These are phyloP conservation scores for Hypomecis atomaria DNA, from an alignment of 2,888 invertebrate genomes.

Conservation along the genomic window DNA sequence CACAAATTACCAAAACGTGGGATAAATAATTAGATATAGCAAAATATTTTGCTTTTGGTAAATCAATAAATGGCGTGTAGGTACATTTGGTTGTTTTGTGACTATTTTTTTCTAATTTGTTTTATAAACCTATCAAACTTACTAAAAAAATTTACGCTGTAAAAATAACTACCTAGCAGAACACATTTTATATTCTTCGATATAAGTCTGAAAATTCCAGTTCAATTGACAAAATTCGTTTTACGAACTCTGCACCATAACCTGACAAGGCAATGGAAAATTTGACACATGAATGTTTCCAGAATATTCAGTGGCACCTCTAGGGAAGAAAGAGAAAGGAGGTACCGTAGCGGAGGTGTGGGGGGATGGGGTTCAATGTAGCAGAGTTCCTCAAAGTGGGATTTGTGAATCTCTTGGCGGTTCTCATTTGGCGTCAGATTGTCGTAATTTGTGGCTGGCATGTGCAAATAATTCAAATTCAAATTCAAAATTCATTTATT, in stretches of 20 bases:
- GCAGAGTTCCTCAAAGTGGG: no score
- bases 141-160: neutral
- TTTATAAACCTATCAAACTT: neutral
- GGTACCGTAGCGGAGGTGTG: neutral
- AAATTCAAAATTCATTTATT: no score
- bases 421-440: no score
- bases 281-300: constrained; percentile 56
- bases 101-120: no score
- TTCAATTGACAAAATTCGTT: constrained; percentile 10
- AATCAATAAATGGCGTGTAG: no score
- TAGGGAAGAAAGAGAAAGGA: constrained; percentile 1
- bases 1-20: no score
- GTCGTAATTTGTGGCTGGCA: no score
- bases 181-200: neutral
- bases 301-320: constrained; percentile 42
- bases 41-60: no score
- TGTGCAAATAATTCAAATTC: no score
- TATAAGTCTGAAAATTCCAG: constrained; percentile 4
- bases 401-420: no score
- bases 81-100: no score
- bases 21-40: no score
- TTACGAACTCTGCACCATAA: constrained; percentile 19
- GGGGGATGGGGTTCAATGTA: constrained; percentile 2
- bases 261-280: constrained; percentile 53
- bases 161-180: neutral